These are phyloP conservation scores for Festucalex cinctus DNA, from an alignment of 2,113 vertebrate species.

Conservation along the genomic window DNA sequence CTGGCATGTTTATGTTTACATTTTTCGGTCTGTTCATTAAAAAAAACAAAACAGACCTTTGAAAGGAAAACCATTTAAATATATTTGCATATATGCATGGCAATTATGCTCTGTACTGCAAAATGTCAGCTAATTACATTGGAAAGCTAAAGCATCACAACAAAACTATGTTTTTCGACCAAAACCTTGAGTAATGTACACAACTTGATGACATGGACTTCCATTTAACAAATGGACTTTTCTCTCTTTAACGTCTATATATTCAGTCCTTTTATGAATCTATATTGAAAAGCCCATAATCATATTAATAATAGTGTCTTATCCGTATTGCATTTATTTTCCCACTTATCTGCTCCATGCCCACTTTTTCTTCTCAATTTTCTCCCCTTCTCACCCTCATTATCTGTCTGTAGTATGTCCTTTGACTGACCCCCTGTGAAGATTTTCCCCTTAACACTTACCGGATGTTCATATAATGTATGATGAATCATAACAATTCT, in stretches of 20 bases:
- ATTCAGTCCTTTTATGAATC: conserved; percentile 67
- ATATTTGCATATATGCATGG: conserved; percentile 33
- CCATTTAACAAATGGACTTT: conserved; percentile 41
- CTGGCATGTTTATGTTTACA: conserved; percentile 47
- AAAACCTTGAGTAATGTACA: neutral
- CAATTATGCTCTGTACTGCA: conserved; percentile 12
- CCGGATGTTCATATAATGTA: conserved; percentile 16
- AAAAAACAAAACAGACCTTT: conserved; percentile 34
- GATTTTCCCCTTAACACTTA: conserved; percentile 70
- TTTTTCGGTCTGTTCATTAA: conserved; percentile 32
- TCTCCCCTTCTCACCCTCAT: conserved; percentile 64
- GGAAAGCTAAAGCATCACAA: neutral
- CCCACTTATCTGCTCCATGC: conserved; percentile 78
- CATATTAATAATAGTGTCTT: conserved; percentile 86
- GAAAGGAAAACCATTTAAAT: conserved; percentile 22
- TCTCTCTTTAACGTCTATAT: conserved; percentile 49
- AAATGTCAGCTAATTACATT: neutral
- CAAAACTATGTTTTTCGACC: neutral
- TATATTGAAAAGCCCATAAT: conserved; percentile 84
- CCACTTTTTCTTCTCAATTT: conserved; percentile 56
- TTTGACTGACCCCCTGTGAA: conserved; percentile 79
- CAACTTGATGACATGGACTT: neutral
- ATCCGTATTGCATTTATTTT: conserved; percentile 86
- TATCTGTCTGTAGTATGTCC: conserved; percentile 75
- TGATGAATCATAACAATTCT: neutral